These are phyloP conservation scores for Percopsis transmontana DNA, from an alignment of 2,113 vertebrate species.

Conservation along the genomic window DNA sequence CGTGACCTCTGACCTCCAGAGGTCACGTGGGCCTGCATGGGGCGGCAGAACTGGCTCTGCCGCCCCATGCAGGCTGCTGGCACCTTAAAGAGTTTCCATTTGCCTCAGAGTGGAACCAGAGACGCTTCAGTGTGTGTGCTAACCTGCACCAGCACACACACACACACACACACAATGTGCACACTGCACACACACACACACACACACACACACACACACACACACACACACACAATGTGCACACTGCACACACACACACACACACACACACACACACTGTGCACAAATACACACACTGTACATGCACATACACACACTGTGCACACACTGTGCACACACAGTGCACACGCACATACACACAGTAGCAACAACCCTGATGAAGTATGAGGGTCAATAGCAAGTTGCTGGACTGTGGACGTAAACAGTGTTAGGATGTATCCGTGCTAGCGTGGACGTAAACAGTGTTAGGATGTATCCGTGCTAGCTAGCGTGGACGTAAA, in stretches of 20 bases:
- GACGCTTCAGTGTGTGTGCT: conserved; percentile 63
- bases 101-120: conserved; percentile 69
- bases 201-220: not conserved
- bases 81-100: conserved; percentile 69
- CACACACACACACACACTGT: conserved; percentile 1
- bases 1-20: conserved; percentile 37
- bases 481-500: too few relatives aligned
- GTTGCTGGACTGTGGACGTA: conserved; percentile 60
- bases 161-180: too few relatives aligned
- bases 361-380: not conserved
- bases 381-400: conserved; percentile 25
- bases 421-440: too few relatives aligned
- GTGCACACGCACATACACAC: not conserved
- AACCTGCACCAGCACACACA: conserved; percentile 67
- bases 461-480: too few relatives aligned
- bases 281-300: not conserved
- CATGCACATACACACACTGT: not conserved
- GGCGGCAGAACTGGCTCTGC: conserved; percentile 40
- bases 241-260: conserved; percentile 10
- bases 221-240: conserved; percentile 16
- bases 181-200: not conserved
- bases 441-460: too few relatives aligned
- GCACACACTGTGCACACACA: too few relatives aligned
- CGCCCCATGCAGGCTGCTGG: conserved; percentile 51
- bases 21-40: conserved; percentile 49